Evolutionary conservation across 2,888 invertebrate genomes (phyloP), one percentile per base, ranked within the genome.

Genomic region (Torymus texanus): DNA sequence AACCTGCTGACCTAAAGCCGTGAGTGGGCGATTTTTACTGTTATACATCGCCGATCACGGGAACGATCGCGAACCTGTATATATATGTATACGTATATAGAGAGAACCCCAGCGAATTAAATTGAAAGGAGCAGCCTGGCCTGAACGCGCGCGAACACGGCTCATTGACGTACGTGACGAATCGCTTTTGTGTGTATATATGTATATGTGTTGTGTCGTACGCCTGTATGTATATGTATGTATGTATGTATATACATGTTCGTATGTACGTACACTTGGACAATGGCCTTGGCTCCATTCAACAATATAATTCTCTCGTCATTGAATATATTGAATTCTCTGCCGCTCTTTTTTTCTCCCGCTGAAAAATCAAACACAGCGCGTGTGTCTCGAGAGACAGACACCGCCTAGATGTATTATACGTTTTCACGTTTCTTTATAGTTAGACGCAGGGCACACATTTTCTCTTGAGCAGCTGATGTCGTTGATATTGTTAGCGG

Each of bases 1-100:
- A 80, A 66, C 82, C 83, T 76, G 82, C 66, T 84, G 82, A 84
- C 85, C 83, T 81, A 84, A 82, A 85, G 83, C 82, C 62, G 51
- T 51, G 63, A 55, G 82, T 83, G 80, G 83, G 82, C 50, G 83
- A 78, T 58, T 71, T 65, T 79, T 79, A 79, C 68, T 63, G 68
- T 70, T 74, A 65, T 16, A 58, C 1, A 16, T 41, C 8, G 41
- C 41, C 41, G 59, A 10, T 51, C 29, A 63, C 8, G 16, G 41
- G 41, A 53, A 5, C 53, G 16, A 41, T 59, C 55, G 55, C 29
- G 1, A 5, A 8, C 41, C 0, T 41, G 0, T 29, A 14, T 21
- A 71, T 24, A 53, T 3, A 24, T 51, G 24, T 14, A 51, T 24
- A n/a, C n/a, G n/a, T n/a, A 55, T 12, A 58, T 10, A 12, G 53